Percentiles rank a stretch among this genome's conserved stretches.
These are phyloP conservation scores for Fistularia commersonii DNA, from an alignment of 2,797 vertebrate genomes.

Conservation along the genomic window DNA sequence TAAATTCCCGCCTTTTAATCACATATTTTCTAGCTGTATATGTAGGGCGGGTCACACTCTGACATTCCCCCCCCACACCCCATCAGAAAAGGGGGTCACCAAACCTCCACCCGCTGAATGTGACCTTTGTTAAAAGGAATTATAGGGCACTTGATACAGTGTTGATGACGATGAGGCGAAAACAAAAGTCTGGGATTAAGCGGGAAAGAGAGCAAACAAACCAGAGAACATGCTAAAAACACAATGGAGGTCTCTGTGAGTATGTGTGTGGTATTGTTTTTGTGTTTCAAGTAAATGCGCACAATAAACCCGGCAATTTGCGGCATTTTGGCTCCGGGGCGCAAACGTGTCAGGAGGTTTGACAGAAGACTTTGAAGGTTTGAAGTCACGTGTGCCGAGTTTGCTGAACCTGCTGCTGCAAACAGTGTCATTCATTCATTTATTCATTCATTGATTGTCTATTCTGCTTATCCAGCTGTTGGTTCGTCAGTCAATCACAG, in stretches of 20 bases:
- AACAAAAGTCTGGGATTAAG: conserved; percentile 73
- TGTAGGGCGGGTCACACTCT: conserved; percentile 49
- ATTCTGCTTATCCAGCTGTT: too few relatives aligned
- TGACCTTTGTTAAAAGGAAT: conserved; percentile 72
- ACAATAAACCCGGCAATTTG: too few relatives aligned
- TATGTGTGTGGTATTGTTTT: conserved; percentile 9
- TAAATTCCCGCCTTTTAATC: conserved; percentile 43
- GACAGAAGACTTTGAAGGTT: too few relatives aligned
- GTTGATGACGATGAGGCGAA: conserved; percentile 54
- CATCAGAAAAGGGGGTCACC: conserved; percentile 61
- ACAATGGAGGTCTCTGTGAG: conserved; percentile 55
- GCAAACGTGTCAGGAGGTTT: too few relatives aligned
- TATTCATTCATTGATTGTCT: too few relatives aligned
- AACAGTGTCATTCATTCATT: too few relatives aligned
- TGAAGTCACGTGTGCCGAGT: too few relatives aligned
- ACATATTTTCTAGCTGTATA: conserved; percentile 26
- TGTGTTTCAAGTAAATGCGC: too few relatives aligned
- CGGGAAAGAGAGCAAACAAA: conserved; percentile 57
- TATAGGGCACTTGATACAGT: conserved; percentile 54
- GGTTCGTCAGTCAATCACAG: too few relatives aligned
- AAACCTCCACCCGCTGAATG: conserved; percentile 52
- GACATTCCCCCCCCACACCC: conserved; percentile 44
- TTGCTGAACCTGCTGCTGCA: too few relatives aligned
- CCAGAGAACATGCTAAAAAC: conserved; percentile 35
- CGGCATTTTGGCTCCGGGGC: too few relatives aligned